Percentiles rank a stretch among this genome's conserved stretches.
phyloP scores from a whole-genome alignment of 2,797 vertebrate genomes.

The Astyanax mexicanus region DNA sequence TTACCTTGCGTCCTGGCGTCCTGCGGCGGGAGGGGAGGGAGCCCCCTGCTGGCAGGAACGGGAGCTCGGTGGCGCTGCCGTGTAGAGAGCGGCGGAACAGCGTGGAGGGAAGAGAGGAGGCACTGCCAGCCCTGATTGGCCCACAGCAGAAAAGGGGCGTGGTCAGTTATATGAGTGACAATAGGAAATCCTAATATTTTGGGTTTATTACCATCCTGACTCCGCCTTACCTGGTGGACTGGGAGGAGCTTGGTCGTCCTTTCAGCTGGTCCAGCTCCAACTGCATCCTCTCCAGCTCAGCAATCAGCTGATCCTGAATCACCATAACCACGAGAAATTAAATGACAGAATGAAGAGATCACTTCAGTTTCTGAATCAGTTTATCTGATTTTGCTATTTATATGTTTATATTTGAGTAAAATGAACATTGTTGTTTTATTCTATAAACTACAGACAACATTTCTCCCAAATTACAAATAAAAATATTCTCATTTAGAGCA shows the following conservation, averaged over 20 bases:
- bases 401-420: no score
- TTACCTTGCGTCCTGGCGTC: constrained; percentile 84
- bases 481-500: no score
- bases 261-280: constrained; percentile 88
- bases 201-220: background rate
- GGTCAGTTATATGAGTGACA: background rate
- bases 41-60: constrained; percentile 82
- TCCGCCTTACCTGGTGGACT: constrained; percentile 84
- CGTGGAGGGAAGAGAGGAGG: background rate
- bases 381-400: no score
- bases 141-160: no score
- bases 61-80: constrained; percentile 86
- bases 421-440: no score
- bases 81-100: constrained; percentile 79
- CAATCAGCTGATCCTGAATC: constrained; percentile 87
- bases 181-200: background rate
- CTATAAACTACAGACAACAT: no score
- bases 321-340: no score
- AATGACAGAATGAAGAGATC: no score
- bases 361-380: no score
- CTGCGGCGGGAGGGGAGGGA: constrained; percentile 71
- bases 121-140: background rate
- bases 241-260: constrained; percentile 84
- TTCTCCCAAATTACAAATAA: no score
- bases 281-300: constrained; percentile 87